Conservation (phyloP, 2,888 invertebrate genomes). For the Pegoplata infirma region DNA sequence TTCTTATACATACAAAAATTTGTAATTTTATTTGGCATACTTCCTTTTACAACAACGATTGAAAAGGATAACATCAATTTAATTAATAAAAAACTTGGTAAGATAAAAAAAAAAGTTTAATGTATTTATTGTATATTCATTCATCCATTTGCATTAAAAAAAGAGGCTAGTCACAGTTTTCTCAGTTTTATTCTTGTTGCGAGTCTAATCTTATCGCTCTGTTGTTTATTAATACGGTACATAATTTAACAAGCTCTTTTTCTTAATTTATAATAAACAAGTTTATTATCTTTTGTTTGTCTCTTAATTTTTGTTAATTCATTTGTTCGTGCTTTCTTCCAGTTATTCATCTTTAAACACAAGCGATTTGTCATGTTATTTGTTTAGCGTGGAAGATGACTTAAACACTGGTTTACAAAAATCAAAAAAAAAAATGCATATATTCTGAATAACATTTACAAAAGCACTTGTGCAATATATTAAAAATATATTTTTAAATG, state of each 20-base stretch:
- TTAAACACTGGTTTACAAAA: no score
- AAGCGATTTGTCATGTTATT: no score
- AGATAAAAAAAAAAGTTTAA: no score
- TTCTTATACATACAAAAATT: conserved; percentile 23
- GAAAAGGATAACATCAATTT: background rate
- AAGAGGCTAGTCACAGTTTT: conserved; percentile 11
- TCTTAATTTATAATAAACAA: conserved; percentile 20
- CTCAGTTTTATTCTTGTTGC: background rate
- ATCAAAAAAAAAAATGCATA: no score
- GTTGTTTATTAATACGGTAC: background rate
- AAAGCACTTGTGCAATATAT: no score
- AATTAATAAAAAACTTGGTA: background rate
- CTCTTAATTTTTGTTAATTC: background rate
- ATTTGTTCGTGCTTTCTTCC: background rate
- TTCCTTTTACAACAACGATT: background rate
- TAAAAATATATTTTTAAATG: no score
- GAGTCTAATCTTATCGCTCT: conserved; percentile 22
- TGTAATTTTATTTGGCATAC: background rate
- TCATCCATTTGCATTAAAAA: conserved; percentile 13
- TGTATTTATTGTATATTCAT: no score
- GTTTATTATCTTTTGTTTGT: conserved; percentile 20
- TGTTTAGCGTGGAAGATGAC: no score
- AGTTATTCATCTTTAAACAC: background rate
- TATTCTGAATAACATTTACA: no score
- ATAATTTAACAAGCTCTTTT: background rate